Percentiles rank a stretch among this genome's conserved stretches.
Conservation (phyloP, 64 coral and sea anemone genomes). For the Exaiptasia diaphana region DNA sequence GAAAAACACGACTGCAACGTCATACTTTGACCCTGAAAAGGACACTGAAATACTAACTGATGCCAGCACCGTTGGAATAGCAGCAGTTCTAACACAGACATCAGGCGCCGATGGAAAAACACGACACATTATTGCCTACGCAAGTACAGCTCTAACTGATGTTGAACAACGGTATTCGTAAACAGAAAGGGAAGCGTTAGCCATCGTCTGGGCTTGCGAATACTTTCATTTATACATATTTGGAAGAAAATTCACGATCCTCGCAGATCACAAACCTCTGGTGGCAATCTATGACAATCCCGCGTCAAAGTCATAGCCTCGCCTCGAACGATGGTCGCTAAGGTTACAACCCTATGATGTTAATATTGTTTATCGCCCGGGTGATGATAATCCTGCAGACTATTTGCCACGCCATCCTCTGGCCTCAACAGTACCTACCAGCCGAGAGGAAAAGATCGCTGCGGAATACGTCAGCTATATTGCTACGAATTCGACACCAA, state of each 20-base stretch:
- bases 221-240: background rate
- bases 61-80: background rate
- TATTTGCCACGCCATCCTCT: constrained; percentile 58
- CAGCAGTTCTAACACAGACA: background rate
- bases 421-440: no score
- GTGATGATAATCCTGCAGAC: constrained; percentile 63
- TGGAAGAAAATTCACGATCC: background rate
- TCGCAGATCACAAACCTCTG: constrained; percentile 13
- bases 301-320: background rate
- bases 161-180: constrained; percentile 24
- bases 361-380: constrained; percentile 36
- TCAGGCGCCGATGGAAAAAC: background rate
- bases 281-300: background rate
- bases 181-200: constrained; percentile 43
- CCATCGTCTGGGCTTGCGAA: background rate
- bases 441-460: constrained; percentile 16
- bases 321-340: constrained; percentile 41
- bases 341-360: background rate
- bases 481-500: constrained; percentile 40
- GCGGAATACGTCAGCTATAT: constrained; percentile 45
- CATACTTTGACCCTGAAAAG: background rate
- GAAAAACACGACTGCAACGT: background rate
- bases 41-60: background rate
- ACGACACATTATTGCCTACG: constrained; percentile 17
- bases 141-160: constrained; percentile 39